Evolutionary conservation across 2,888 invertebrate species (phyloP).

Genomic region (Dolichomitus sp.): DNA sequence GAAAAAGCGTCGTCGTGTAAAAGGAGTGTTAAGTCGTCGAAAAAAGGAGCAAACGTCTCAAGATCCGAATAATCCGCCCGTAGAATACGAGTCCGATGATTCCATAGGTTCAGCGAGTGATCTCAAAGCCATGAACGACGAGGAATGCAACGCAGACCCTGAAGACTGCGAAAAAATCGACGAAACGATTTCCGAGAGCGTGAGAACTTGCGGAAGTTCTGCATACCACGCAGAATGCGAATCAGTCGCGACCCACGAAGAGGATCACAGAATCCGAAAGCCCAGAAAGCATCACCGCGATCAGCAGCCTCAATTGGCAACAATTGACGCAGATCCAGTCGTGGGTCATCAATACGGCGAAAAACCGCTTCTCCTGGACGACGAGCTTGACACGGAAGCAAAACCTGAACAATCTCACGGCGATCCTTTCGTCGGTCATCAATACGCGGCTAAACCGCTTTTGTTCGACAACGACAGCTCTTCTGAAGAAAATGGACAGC

Average conservation of each 20-base stretch:
- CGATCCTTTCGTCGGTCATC: constrained; percentile 90
- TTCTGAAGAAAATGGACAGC: constrained; percentile 75
- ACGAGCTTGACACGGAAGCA: constrained; percentile 91
- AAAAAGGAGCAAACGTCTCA: constrained; percentile 55
- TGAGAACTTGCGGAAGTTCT: constrained; percentile 90
- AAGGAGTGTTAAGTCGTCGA: constrained; percentile 74
- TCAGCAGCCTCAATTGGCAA: constrained; percentile 78
- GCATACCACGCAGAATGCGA: constrained; percentile 92
- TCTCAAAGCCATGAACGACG: constrained; percentile 87
- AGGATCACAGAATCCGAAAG: constrained; percentile 87
- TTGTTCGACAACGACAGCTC: constrained; percentile 87
- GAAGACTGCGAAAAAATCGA: constrained; percentile 85
- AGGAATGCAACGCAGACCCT: constrained; percentile 84
- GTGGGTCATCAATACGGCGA: constrained; percentile 93
- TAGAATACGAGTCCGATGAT: constrained; percentile 88
- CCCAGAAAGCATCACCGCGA: constrained; percentile 83
- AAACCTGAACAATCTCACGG: constrained; percentile 85
- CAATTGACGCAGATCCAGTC: constrained; percentile 85
- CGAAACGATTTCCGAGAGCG: constrained; percentile 89
- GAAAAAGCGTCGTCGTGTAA: constrained; percentile 79
- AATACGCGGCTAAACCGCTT: constrained; percentile 91
- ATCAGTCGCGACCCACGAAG: constrained; percentile 90
- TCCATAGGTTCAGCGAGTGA: constrained; percentile 92
- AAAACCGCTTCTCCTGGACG: constrained; percentile 91
- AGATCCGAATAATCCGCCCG: constrained; percentile 71